Conservation (phyloP, 1,140 invertebrate species). For the Rhyacophila brunnea region DNA sequence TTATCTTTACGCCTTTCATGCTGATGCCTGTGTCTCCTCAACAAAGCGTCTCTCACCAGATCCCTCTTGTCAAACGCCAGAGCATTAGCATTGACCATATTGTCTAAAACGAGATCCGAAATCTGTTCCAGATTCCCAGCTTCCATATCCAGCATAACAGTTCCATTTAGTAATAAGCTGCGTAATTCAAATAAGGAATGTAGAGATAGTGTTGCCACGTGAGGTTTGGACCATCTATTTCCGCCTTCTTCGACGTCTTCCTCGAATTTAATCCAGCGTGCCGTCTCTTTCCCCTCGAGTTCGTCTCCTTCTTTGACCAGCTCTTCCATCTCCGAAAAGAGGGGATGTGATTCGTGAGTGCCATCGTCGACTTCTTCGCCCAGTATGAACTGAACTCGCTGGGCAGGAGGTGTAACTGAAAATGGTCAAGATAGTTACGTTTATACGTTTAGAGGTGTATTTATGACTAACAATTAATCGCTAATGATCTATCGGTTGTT, state of each 20-base stretch:
- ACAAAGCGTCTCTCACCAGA: slow-evolving; percentile 81
- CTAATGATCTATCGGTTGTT: no score
- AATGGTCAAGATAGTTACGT: no score
- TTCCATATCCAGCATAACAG: slow-evolving; percentile 90
- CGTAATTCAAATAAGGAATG: slow-evolving; percentile 89
- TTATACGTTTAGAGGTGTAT: no score
- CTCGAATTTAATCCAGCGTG: slow-evolving; percentile 94
- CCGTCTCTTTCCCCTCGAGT: slow-evolving; percentile 96
- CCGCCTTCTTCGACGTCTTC: slow-evolving; percentile 94
- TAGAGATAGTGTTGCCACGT: slow-evolving; percentile 87
- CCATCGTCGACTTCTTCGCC: slow-evolving; percentile 90
- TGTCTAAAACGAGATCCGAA: slow-evolving; percentile 87
- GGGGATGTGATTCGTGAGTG: slow-evolving; percentile 77
- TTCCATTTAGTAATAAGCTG: slow-evolving; percentile 83
- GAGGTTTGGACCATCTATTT: slow-evolving; percentile 92
- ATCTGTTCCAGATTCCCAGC: slow-evolving; percentile 81
- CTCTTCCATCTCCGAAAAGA: slow-evolving; percentile 97
- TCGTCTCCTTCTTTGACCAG: slow-evolving; percentile 83
- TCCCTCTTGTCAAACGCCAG: slow-evolving; percentile 76
- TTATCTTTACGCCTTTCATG: slow-evolving; percentile 82
- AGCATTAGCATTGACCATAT: slow-evolving; percentile 80
- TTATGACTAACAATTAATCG: no score
- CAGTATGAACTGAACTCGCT: slow-evolving; percentile 93
- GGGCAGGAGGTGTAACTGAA: slow-evolving; percentile 80
- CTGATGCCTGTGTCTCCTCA: slow-evolving; percentile 92